Evolutionary conservation across 2,113 vertebrate genomes (phyloP), one percentile per base, ranked within the genome.

Genomic region (Menura novaehollandiae): DNA sequence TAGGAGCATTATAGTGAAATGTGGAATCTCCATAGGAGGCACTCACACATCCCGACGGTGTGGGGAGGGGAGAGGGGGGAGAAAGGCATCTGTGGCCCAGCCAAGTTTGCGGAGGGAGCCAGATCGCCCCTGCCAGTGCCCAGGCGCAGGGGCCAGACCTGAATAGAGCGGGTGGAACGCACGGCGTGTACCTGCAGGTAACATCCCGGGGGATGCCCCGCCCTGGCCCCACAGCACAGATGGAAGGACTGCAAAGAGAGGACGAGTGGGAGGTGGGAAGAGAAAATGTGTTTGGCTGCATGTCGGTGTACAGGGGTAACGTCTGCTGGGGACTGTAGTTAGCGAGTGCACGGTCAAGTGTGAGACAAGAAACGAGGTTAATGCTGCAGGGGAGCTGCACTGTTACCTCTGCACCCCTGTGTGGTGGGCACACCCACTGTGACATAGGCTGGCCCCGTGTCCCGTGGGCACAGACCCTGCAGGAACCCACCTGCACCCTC

Each of bases 21-120:
- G 83, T 77, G 91, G 97, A 92, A 56, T 92, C 95, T 88, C 93
- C 78, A 71, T 94, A 87, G 97, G 96, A 97, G 95, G 85, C 87
- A 94, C 60, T 88, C 92, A 73, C 26, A 93, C 67, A 93, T 95
- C 76, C 75, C 7, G 3, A 71, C 89, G 3, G 59, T 72, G 83
- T 0, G 2, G 85, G 56, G 46, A 87, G 80, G 56, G 49, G 46
- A 92, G n/a, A 15, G 15, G 27, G 33, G 77, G 28, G 28, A 44
- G 39, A 19, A 73, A 63, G 33, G 62, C 80, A 73, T 74, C 86
- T 89, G 91, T 66, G 90, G 60, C 83, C 63, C 26, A 11, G 91
- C 52, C 88, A 87, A 53, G 74, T 89, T 94, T 92, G 55, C 22
- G 0, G 58, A 64, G 41, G 74, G 51, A 97, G 73, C 79, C 90